Evolutionary conservation across 2,113 vertebrate genomes (phyloP).

Genomic region (Alouatta palliata): DNA sequence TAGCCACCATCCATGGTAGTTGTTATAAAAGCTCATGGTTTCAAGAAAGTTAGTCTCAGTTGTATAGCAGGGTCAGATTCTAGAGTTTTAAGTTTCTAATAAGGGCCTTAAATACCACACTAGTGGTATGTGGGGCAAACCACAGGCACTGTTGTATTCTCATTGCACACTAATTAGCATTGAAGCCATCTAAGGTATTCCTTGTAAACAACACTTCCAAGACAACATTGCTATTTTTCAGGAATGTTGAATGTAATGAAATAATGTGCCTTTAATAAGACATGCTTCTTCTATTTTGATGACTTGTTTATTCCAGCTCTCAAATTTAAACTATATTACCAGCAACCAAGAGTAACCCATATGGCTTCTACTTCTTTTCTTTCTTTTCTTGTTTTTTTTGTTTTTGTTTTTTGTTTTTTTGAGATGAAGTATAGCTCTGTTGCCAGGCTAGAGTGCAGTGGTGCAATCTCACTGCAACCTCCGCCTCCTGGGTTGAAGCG

Average conservation of each 20-base stretch:
- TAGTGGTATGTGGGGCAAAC: background rate
- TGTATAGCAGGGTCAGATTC: background rate
- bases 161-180: background rate
- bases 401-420: too few relatives aligned
- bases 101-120: background rate
- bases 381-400: too few relatives aligned
- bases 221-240: background rate
- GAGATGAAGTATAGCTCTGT: too few relatives aligned
- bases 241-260: background rate
- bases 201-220: background rate
- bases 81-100: background rate
- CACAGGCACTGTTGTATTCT: background rate
- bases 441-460: too few relatives aligned
- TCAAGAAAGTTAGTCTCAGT: background rate
- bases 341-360: background rate
- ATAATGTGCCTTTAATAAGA: background rate
- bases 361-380: background rate
- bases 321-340: background rate
- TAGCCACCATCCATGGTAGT: background rate
- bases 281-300: background rate
- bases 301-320: slow-evolving; percentile 10
- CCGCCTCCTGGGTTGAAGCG: too few relatives aligned
- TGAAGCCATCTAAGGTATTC: background rate
- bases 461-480: too few relatives aligned
- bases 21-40: background rate